These are phyloP conservation scores for Drosophila miranda DNA, from an alignment of 1,140 invertebrate species.

Conservation along the genomic window DNA sequence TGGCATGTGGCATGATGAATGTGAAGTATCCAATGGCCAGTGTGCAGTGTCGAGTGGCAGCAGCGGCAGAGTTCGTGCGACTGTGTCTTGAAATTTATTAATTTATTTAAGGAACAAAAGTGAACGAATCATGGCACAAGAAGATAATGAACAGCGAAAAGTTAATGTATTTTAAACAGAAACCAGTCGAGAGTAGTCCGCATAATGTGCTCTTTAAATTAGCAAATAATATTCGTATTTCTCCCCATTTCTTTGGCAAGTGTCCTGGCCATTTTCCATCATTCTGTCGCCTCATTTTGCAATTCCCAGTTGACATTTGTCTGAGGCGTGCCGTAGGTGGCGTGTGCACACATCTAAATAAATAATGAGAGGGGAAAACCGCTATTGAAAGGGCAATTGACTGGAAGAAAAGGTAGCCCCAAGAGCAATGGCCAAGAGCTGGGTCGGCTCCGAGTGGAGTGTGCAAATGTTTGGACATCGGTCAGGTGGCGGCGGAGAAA, in stretches of 20 bases:
- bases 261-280: slow-evolving; percentile 13
- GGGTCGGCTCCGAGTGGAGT: slow-evolving; percentile 18
- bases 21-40: slow-evolving; percentile 9
- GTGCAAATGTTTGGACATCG: slow-evolving; percentile 55
- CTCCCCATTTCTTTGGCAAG: not conserved
- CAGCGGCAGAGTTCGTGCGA: not conserved
- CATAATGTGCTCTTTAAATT: not conserved
- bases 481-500: slow-evolving; percentile 31
- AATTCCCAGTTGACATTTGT: slow-evolving; percentile 30
- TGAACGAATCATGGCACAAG: slow-evolving; percentile 18
- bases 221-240: not conserved
- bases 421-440: slow-evolving; percentile 20
- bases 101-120: slow-evolving; percentile 12
- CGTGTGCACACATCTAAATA: slow-evolving; percentile 49
- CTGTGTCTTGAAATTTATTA: slow-evolving; percentile 14
- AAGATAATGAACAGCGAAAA: not conserved
- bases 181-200: no score
- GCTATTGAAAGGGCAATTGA: slow-evolving; percentile 57
- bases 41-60: slow-evolving; percentile 11
- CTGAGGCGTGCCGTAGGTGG: not conserved
- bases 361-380: slow-evolving; percentile 49
- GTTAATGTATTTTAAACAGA: no score
- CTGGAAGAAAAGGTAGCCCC: slow-evolving; percentile 56
- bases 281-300: not conserved
- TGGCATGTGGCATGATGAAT: slow-evolving; percentile 28